Base-by-base conservation (phyloP, 53 echinoderm and acorn worm species). In the Stichopus horrens region DNA sequence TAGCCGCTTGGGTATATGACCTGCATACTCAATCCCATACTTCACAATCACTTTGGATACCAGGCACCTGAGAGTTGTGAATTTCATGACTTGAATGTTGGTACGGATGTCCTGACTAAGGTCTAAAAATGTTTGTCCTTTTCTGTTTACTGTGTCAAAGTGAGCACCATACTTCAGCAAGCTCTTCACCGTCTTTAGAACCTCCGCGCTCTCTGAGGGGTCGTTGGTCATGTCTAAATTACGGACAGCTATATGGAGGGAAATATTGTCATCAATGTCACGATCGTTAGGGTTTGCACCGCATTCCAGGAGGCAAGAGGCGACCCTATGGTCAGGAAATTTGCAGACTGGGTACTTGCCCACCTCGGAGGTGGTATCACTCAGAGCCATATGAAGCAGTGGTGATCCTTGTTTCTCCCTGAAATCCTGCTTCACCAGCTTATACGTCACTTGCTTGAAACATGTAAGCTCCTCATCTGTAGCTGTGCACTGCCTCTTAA, bases 271-370 rank as follows among this genome's bases (percentile, higher is more conserved):
- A 21, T 92, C 23, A 7, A 90, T 84, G 83, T 99, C 96, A 7
- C 75, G 76, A 5, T 88, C 83, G n/a, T 96, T 93, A 6, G 86
- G 86, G 54, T 90, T 74, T 58, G 96, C 93, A 73, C 99, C 99
- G 58, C 99, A 99, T 51, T 93, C 92, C 6, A 99, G 88, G 19
- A 99, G 91, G 76, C 96, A 91, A 52, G 88, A 88, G 9, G 94
- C 93, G 23, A 99, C 96, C 13, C 75, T 89, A 54, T 73, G 75
- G 83, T 95, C 95, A 14, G 99, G 99, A 77, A 98, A 98, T 22
- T 87, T 90, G 74, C 99, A 99, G 22, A 99, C 99, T 16, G 99
- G 96, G 79, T 99, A 99, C n/a, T 96, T 96, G 52, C 99, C 99
- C 6, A 96, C 96, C 18, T 93, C 93, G 0, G 99, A 99, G 4